phyloP scores from a whole-genome alignment of 2,797 vertebrate genomes.

The Sebastes ruberrimus region DNA sequence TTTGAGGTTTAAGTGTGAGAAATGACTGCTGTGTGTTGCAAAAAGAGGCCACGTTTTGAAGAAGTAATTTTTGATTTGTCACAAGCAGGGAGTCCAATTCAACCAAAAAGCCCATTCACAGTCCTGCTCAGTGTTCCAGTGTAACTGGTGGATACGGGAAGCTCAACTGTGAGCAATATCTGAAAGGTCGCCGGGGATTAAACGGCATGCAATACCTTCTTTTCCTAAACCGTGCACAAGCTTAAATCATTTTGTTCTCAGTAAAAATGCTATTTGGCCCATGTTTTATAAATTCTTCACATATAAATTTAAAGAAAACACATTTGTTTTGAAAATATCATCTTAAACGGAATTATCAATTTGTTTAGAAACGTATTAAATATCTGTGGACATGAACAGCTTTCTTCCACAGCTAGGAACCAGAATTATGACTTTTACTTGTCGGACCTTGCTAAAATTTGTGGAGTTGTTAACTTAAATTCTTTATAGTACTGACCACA shows the following conservation, averaged over 20 bases:
- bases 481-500: background rate
- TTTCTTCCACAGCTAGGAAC: background rate
- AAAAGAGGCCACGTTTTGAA: background rate
- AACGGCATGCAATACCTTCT: conserved; percentile 8
- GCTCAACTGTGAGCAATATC: background rate
- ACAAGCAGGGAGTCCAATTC: background rate
- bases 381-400: background rate
- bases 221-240: conserved; percentile 6
- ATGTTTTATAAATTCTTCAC: conserved; percentile 18
- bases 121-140: background rate
- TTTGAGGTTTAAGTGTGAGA: background rate
- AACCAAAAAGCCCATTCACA: conserved; percentile 4
- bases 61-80: background rate
- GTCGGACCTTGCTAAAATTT: background rate
- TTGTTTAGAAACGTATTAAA: background rate
- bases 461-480: background rate
- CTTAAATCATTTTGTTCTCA: background rate
- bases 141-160: background rate
- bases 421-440: background rate
- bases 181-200: background rate
- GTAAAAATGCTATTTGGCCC: background rate
- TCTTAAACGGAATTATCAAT: background rate
- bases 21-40: conserved; percentile 1
- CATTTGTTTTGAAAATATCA: background rate
- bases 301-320: conserved; percentile 14